Evolutionary conservation across 2,113 vertebrate species (phyloP).

Genomic region (Benitochromis conjunctus): DNA sequence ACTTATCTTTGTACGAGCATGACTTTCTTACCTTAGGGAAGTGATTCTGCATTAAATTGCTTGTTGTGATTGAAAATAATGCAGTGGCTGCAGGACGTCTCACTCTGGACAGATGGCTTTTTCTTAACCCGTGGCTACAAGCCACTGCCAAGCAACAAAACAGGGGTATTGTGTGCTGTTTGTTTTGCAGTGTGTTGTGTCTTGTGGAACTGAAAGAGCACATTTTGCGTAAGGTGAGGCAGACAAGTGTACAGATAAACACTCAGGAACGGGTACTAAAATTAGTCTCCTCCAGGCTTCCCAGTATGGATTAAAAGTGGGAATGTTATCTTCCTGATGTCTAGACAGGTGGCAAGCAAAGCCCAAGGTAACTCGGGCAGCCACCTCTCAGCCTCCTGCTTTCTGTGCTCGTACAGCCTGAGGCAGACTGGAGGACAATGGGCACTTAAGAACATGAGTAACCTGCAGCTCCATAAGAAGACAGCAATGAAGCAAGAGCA

Average conservation of each 20-base stretch:
- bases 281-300: constrained; percentile 35
- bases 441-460: constrained; percentile 37
- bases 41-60: constrained; percentile 54
- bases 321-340: constrained; percentile 57
- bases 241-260: constrained; percentile 26
- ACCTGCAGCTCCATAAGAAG: constrained; percentile 32
- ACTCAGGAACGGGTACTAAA: constrained; percentile 13
- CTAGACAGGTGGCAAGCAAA: constrained; percentile 63
- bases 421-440: constrained; percentile 52
- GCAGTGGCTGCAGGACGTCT: constrained; percentile 26
- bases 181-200: constrained; percentile 5
- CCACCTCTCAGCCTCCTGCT: constrained; percentile 16
- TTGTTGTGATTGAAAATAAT: constrained; percentile 60
- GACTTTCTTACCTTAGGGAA: constrained; percentile 34
- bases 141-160: not conserved
- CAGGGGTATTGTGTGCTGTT: not conserved
- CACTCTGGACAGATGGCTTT: constrained; percentile 33
- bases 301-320: constrained; percentile 45
- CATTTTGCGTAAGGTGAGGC: not conserved
- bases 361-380: constrained; percentile 24
- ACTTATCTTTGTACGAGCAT: constrained; percentile 46
- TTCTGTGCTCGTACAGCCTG: constrained; percentile 11
- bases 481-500: not conserved
- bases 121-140: constrained; percentile 13
- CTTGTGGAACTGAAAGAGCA: constrained; percentile 12